Percentiles rank a stretch among this genome's conserved stretches.
Evolutionary conservation across 2,888 invertebrate species (phyloP).

Genomic region (Falcaria lacertinaria): DNA sequence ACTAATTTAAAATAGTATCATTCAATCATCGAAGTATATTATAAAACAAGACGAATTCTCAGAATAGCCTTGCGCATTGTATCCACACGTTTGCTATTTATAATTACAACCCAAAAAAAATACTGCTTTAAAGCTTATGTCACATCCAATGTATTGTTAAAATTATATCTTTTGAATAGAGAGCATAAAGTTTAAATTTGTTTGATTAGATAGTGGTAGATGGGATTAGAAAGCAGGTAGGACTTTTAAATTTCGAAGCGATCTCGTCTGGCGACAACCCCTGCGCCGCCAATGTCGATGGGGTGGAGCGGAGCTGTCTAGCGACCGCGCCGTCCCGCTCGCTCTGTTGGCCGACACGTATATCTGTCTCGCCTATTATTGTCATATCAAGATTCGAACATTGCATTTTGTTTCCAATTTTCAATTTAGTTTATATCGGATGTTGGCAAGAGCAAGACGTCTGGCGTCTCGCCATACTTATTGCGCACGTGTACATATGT

Average conservation of each 20-base stretch:
- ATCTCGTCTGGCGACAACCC: slow-evolving; percentile 76
- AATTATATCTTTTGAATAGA: slow-evolving; percentile 24
- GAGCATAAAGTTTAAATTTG: slow-evolving; percentile 49
- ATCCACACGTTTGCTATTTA: slow-evolving; percentile 74
- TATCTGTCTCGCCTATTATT: slow-evolving; percentile 76
- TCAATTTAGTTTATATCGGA: slow-evolving; percentile 79
- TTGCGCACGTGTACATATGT: slow-evolving; percentile 56
- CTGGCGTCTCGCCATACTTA: slow-evolving; percentile 60
- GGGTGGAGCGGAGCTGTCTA: slow-evolving; percentile 72
- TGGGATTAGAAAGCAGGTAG: slow-evolving; percentile 56
- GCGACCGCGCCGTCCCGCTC: slow-evolving; percentile 45
- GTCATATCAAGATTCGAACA: slow-evolving; percentile 77
- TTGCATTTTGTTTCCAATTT: slow-evolving; percentile 79
- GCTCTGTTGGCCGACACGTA: slow-evolving; percentile 37
- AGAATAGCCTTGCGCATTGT: slow-evolving; percentile 71
- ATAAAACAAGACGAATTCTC: slow-evolving; percentile 66
- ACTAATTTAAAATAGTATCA: slow-evolving; percentile 55
- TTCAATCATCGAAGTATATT: slow-evolving; percentile 60
- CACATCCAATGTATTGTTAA: slow-evolving; percentile 17
- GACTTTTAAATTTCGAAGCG: slow-evolving; percentile 65
- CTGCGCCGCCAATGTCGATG: slow-evolving; percentile 63
- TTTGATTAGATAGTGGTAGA: slow-evolving; percentile 33
- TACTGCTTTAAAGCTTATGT: slow-evolving; percentile 38
- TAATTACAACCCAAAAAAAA: slow-evolving; percentile 67
- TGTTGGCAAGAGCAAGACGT: slow-evolving; percentile 74